phyloP scores from a whole-genome alignment of 2,797 vertebrate genomes.

The Falco rusticolus region DNA sequence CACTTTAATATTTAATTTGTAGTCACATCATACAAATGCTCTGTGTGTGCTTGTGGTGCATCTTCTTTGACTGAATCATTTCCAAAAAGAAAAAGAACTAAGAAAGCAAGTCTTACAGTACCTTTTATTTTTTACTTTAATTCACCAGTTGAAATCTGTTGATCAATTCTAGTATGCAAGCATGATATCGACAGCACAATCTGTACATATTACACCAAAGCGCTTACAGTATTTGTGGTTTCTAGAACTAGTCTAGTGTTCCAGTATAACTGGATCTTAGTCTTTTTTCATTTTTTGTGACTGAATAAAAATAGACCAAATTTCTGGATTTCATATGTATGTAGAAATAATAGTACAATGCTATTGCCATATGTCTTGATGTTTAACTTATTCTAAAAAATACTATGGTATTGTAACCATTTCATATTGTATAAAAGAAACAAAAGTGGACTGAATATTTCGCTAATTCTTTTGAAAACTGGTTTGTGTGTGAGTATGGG shows the following conservation, averaged over 20 bases:
- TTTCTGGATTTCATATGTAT: slow-evolving; percentile 49
- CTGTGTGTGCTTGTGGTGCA: slow-evolving; percentile 12
- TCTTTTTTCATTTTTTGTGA: slow-evolving; percentile 64
- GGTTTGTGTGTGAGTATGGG: slow-evolving; percentile 62
- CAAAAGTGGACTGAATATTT: slow-evolving; percentile 57
- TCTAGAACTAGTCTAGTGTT: slow-evolving; percentile 43
- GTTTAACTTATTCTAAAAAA: slow-evolving; percentile 81
- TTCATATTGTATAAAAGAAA: slow-evolving; percentile 60
- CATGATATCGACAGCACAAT: slow-evolving; percentile 37
- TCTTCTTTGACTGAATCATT: slow-evolving; percentile 35
- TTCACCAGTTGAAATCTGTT: not conserved
- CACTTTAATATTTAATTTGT: slow-evolving; percentile 75
- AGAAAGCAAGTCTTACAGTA: not conserved
- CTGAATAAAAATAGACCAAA: slow-evolving; percentile 50
- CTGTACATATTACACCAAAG: slow-evolving; percentile 64
- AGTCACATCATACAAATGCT: slow-evolving; percentile 47
- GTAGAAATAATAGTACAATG: slow-evolving; percentile 66
- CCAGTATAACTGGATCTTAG: slow-evolving; percentile 64
- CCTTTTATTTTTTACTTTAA: not conserved
- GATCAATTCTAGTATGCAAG: slow-evolving; percentile 14
- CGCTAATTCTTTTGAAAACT: slow-evolving; percentile 59
- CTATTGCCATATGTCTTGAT: slow-evolving; percentile 67
- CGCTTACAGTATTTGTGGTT: slow-evolving; percentile 60
- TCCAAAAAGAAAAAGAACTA: not conserved
- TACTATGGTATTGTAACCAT: slow-evolving; percentile 43